Conservation (phyloP, 1,140 invertebrate species). For the Asobara japonica region DNA sequence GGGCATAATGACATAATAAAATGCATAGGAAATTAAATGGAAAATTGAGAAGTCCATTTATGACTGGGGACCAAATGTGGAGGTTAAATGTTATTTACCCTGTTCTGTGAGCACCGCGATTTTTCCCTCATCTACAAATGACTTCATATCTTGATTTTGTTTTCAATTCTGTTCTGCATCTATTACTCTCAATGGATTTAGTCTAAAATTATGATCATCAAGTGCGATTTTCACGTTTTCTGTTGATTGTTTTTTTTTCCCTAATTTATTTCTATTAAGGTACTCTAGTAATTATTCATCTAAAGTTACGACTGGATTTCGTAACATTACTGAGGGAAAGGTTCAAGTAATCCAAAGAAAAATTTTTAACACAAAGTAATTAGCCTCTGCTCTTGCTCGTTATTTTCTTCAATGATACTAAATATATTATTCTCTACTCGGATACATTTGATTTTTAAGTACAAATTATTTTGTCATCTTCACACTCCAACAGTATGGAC, state of each 20-base stretch:
- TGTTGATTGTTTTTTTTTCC: neutral
- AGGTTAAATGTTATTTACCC: constrained; percentile 61
- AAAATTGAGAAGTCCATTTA: neutral
- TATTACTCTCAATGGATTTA: neutral
- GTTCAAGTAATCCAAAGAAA: neutral
- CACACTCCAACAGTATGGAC: constrained; percentile 50
- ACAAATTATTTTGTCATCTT: constrained; percentile 44
- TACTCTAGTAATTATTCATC: constrained; percentile 1
- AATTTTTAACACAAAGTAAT: neutral
- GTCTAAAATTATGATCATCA: neutral
- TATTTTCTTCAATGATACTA: constrained; percentile 20
- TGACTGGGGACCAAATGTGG: constrained; percentile 55
- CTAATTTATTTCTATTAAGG: constrained; percentile 14
- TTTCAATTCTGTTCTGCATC: neutral
- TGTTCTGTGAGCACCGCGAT: constrained; percentile 52
- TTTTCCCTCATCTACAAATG: constrained; percentile 13
- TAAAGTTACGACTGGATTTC: neutral
- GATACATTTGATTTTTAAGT: constrained; percentile 31
- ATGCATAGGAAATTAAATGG: neutral
- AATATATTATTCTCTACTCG: constrained; percentile 27
- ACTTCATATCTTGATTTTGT: neutral
- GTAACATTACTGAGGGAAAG: neutral
- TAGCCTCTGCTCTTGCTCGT: constrained; percentile 8
- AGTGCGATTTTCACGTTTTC: neutral
- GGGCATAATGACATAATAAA: constrained; percentile 46